Evolutionary conservation across 2,888 invertebrate species (phyloP), one percentile per base, ranked within the genome.

Genomic region (Neria commutata): DNA sequence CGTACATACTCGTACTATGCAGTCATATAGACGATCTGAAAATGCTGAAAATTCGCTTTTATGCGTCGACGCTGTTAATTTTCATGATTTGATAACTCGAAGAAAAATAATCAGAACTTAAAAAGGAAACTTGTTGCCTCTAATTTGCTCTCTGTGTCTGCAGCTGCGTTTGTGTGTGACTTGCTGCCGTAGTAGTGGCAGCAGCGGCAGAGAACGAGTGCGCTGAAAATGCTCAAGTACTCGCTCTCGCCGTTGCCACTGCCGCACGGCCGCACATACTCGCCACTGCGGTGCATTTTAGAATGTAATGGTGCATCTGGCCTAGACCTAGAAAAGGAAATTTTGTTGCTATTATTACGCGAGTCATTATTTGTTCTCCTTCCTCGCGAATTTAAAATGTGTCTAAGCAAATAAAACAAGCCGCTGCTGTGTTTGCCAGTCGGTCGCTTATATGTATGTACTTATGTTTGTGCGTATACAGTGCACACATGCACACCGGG

Each of bases 291-390:
- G n/a, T 14, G 74, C 73, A 72, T 72, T 72, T 75, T 76, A 75
- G 75, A 75, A 75, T 75, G 75, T 76, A 76, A 77, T 76, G 77
- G 77, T 75, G 74, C 69, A 73, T 72, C 71, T 79, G 79, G 79
- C 79, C 79, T 80, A 79, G 79, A 80, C 79, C 79, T 79, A 79
- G 80, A 79, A 79, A 79, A 77, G 77, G 77, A 79, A 77, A 79
- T 75, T 76, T 75, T 78, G 74, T 76, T 77, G 75, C 73, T 74
- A 69, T 74, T 72, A 71, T 73, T 72, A 64, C 63, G 53, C 66
- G 56, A 67, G 66, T 71, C 67, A 68, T 65, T 74, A 68, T 74
- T 74, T 74, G 69, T 70, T 77, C 77, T 73, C 76, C 76, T 77
- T 76, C 75, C 75, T 76, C 68, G 70, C 73, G 70, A 72, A 68